phyloP scores from a whole-genome alignment of 1,140 invertebrate genomes.

The Homarus americanus region DNA sequence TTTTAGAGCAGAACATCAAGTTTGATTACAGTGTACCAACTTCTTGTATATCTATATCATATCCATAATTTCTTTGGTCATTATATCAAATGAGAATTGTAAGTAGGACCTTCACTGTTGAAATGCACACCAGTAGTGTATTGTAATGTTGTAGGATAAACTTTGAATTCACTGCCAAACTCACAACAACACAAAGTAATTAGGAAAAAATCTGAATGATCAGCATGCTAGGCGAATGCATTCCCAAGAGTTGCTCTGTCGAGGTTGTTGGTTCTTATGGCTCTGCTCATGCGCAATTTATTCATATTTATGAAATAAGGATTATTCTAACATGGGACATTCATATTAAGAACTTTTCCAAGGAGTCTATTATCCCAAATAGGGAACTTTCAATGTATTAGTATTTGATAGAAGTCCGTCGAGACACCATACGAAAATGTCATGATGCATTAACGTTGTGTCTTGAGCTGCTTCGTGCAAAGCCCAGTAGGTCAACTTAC shows the following conservation, averaged over 20 bases:
- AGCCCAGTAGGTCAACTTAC: constrained; percentile 65
- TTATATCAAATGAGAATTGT: constrained; percentile 60
- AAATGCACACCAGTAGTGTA: constrained; percentile 55
- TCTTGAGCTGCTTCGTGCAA: constrained; percentile 67
- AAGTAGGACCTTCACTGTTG: constrained; percentile 67
- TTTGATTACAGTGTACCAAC: constrained; percentile 57
- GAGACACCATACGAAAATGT: constrained; percentile 28
- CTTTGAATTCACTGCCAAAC: constrained; percentile 60
- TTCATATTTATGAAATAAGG: constrained; percentile 11
- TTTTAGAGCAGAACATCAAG: constrained; percentile 50
- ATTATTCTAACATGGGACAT: constrained; percentile 38
- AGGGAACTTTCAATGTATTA: constrained; percentile 43
- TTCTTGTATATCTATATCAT: constrained; percentile 53
- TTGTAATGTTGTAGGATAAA: constrained; percentile 53
- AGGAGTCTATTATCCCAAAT: constrained; percentile 40
- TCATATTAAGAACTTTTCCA: constrained; percentile 20
- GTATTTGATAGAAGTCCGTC: constrained; percentile 38
- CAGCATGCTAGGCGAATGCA: constrained; percentile 38
- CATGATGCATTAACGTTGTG: constrained; percentile 52
- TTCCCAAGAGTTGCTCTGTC: constrained; percentile 32
- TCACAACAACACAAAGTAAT: constrained; percentile 50
- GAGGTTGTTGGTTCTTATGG: neutral
- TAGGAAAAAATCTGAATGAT: constrained; percentile 41
- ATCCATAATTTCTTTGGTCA: constrained; percentile 60
- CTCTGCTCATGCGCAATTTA: neutral